phyloP scores from a whole-genome alignment of 2,113 vertebrate species.

The Cyphomyrus plagiostoma region DNA sequence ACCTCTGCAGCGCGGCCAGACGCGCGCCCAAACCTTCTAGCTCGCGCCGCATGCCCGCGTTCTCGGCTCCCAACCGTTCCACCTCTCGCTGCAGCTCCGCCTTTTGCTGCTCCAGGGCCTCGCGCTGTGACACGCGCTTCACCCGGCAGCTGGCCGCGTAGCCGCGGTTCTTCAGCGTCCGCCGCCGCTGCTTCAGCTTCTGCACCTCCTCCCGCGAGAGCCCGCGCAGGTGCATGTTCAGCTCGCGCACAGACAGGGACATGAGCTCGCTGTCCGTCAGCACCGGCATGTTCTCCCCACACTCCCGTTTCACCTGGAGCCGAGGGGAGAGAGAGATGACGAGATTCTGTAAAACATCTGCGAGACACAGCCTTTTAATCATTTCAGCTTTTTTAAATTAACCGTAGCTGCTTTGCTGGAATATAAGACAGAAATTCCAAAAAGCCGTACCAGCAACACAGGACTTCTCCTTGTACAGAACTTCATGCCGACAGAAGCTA shows the following conservation, averaged over 20 bases:
- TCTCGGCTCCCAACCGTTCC: constrained; percentile 90
- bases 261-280: constrained; percentile 94
- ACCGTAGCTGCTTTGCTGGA: background rate
- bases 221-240: constrained; percentile 94
- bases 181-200: constrained; percentile 92
- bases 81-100: constrained; percentile 92
- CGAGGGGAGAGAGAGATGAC: background rate
- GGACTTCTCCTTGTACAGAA: background rate
- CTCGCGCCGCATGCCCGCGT: constrained; percentile 95
- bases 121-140: constrained; percentile 93
- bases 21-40: constrained; percentile 92
- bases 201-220: constrained; percentile 93
- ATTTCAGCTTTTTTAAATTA: background rate
- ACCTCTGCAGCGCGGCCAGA: constrained; percentile 91
- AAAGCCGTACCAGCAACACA: background rate
- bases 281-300: constrained; percentile 92
- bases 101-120: constrained; percentile 97
- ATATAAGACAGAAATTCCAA: background rate
- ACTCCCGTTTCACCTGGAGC: constrained; percentile 91
- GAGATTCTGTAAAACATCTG: background rate
- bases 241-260: constrained; percentile 90
- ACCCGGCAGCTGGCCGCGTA: constrained; percentile 95
- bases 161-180: constrained; percentile 92
- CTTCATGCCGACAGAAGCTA: background rate
- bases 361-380: background rate